Base-by-base conservation (phyloP, 2,797 vertebrate species). In the Zalophus californianus region DNA sequence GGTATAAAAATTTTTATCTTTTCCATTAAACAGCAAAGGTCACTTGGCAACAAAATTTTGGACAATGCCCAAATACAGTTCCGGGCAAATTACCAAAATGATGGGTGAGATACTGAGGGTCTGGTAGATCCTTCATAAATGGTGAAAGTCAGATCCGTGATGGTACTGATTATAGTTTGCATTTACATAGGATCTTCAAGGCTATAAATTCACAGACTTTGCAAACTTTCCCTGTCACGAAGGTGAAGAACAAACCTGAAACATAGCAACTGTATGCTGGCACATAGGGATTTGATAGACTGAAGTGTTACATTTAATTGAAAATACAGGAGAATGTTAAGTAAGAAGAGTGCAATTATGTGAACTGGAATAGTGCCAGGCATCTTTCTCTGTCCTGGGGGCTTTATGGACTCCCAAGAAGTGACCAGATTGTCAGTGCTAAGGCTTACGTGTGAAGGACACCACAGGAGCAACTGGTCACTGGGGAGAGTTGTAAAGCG, bases 21-120 rank as follows among this genome's bases (percentile, higher is more conserved):
- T 96, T 80, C 35, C 50, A 96, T 94, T 96, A 98, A 96, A 93
- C 14, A 44, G 5, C 50, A 87, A 97, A 97, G 35, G 64, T 96
- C 21, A 48, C 54, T 96, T 83, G n/a, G 73, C 91, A 97, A 50
- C 44, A 78, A 62, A 93, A 62, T 73, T 90, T 91, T 90, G 95
- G 77, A 88, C 77, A 83, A 44, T 66, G n/a, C 10, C 87, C 72
- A 93, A 83, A 68, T 77, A 58, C 7, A 7, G 48, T 95, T 96
- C 7, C n/a, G 70, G 72, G 38, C 15, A 91, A 95, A 88, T 50
- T 54, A 64, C 50, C 41, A 41, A 44, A 48, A 21, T 83, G 48
- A 48, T 56, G 56, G 29, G 16, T 18, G 14, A 78, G 32, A 2
- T 35, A 16, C 27, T 12, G 77, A 66, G 32, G 20, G 15, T 82